phyloP scores from a whole-genome alignment of 2,888 invertebrate genomes.

The Timema cristinae region DNA sequence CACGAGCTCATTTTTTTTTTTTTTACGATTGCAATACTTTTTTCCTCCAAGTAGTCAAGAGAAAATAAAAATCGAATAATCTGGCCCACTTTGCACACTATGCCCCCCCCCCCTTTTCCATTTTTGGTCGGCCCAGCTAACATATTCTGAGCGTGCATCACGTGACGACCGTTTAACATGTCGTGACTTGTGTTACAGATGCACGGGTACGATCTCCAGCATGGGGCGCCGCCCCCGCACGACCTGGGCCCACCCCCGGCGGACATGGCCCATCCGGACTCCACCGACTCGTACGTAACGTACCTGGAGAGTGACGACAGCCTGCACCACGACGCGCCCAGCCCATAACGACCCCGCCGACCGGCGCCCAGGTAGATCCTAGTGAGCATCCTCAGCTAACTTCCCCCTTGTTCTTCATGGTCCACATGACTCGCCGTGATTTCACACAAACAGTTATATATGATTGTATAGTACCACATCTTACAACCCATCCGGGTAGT shows the following conservation, averaged over 20 bases:
- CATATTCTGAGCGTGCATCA: too few relatives aligned
- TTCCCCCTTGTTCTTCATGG: neutral
- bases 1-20: too few relatives aligned
- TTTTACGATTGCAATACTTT: too few relatives aligned
- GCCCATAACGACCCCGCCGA: conserved; percentile 46
- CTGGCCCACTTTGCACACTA: too few relatives aligned
- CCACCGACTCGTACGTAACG: conserved; percentile 86
- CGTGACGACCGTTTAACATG: neutral
- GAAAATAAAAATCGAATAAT: too few relatives aligned
- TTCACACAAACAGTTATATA: too few relatives aligned
- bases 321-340: conserved; percentile 53
- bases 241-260: conserved; percentile 52
- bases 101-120: too few relatives aligned
- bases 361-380: conserved; percentile 13
- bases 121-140: too few relatives aligned
- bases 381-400: neutral
- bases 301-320: conserved; percentile 83
- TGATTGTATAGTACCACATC: too few relatives aligned
- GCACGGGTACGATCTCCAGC: conserved; percentile 78
- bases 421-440: too few relatives aligned
- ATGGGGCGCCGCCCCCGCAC: conserved; percentile 51
- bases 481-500: too few relatives aligned
- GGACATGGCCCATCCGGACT: conserved; percentile 63
- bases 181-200: conserved; percentile 57
- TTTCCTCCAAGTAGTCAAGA: too few relatives aligned